These are phyloP conservation scores for Diplazon laetatorius DNA, from an alignment of 2,888 invertebrate genomes.

Conservation along the genomic window DNA sequence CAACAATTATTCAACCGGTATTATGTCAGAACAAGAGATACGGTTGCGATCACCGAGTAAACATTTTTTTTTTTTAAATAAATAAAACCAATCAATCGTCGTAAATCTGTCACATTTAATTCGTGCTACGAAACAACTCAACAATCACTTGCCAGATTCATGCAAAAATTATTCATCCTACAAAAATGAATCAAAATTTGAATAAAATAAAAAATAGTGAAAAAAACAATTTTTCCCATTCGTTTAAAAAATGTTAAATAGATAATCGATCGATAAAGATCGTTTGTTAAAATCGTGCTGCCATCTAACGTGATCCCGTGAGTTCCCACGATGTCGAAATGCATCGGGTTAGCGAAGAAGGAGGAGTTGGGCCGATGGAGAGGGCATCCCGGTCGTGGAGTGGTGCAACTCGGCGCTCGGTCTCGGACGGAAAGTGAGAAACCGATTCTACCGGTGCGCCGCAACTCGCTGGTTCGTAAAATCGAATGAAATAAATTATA, in stretches of 20 bases:
- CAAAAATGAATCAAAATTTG: too few species aligned
- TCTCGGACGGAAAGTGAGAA: constrained; percentile 22
- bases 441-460: neutral
- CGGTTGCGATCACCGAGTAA: too few species aligned
- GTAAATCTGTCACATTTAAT: too few species aligned
- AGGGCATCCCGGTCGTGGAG: constrained; percentile 22
- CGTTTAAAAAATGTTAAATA: neutral
- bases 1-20: too few species aligned
- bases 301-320: constrained; percentile 55
- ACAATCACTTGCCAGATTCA: too few species aligned
- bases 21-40: too few species aligned
- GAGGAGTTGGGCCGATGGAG: constrained; percentile 15
- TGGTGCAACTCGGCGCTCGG: constrained; percentile 27
- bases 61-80: too few species aligned
- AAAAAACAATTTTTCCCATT: neutral
- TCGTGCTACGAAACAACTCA: too few species aligned
- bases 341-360: constrained; percentile 8
- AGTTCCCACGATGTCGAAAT: constrained; percentile 26
- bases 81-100: too few species aligned
- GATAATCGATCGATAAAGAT: neutral
- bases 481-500: neutral
- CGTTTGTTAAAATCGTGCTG: constrained; percentile 49
- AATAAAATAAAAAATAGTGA: neutral
- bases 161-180: too few species aligned
- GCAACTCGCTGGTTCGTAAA: constrained; percentile 21